These are phyloP conservation scores for Perognathus longimembris DNA, from an alignment of 2,113 vertebrate species.

Conservation along the genomic window DNA sequence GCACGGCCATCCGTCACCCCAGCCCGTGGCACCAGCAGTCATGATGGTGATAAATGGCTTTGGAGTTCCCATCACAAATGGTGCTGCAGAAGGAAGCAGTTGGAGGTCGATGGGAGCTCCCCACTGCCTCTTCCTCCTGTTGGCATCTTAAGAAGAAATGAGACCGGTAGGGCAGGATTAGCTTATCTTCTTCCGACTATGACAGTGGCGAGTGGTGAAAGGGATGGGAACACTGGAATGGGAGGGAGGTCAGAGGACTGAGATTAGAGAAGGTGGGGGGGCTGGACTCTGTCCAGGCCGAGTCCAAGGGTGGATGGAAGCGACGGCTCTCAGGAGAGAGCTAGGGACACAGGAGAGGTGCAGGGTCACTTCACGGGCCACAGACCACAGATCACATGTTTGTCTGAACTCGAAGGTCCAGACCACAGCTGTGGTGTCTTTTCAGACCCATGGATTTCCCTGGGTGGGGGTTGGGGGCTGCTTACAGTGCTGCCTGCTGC, in stretches of 20 bases:
- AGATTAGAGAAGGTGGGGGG: background rate
- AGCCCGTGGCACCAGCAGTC: background rate
- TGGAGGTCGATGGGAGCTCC: background rate
- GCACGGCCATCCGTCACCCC: background rate
- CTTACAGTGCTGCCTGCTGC: too few species aligned
- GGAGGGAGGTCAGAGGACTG: background rate
- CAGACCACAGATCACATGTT: too few species aligned
- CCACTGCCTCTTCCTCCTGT: background rate
- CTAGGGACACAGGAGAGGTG: background rate
- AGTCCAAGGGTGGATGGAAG: background rate
- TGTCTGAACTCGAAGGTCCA: background rate
- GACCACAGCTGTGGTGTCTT: background rate
- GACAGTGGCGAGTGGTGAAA: background rate
- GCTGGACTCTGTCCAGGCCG: background rate
- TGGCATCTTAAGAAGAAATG: conserved; percentile 20
- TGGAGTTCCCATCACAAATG: background rate
- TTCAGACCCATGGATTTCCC: background rate
- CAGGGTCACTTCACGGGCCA: rapidly evolving
- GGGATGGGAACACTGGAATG: background rate
- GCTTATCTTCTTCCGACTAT: background rate
- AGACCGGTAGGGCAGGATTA: background rate
- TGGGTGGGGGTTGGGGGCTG: too few species aligned
- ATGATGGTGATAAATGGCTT: conserved; percentile 43
- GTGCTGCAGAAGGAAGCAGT: background rate
- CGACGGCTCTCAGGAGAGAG: background rate